Percentiles rank a stretch among this genome's conserved stretches.
Conservation (phyloP, 2,888 invertebrate species). For the Ophion ellenae region DNA sequence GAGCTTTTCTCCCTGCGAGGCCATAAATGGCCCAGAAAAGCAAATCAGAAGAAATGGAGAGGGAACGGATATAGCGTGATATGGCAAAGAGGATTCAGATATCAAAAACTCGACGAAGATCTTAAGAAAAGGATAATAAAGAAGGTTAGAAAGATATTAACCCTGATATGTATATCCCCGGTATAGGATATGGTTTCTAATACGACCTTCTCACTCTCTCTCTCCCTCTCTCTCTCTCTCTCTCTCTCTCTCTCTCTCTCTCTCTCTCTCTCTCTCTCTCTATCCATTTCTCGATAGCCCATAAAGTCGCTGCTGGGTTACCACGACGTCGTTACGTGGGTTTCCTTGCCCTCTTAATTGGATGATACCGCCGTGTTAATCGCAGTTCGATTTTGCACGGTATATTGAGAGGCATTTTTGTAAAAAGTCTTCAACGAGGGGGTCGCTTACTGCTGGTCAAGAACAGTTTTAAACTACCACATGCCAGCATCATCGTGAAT, state of each 20-base stretch:
- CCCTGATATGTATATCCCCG: background rate
- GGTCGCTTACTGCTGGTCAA: background rate
- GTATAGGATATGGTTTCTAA: background rate
- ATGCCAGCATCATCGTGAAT: background rate
- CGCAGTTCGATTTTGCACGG: conserved; percentile 2
- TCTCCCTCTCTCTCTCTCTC: conserved; percentile 1
- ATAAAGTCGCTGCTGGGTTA: conserved; percentile 27
- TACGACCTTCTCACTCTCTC: conserved; percentile 6
- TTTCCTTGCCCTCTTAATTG: conserved; percentile 42
- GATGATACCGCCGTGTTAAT: conserved; percentile 51
- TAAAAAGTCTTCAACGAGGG: background rate
- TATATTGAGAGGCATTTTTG: conserved; percentile 13
- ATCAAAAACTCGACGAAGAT: conserved; percentile 33
- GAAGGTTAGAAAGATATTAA: conserved; percentile 23
- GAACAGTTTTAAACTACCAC: background rate
- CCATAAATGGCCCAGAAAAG: conserved; percentile 34
- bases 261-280: background rate
- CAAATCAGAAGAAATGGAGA: conserved; percentile 19
- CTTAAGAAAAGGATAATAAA: conserved; percentile 16
- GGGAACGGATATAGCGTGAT: conserved; percentile 15
- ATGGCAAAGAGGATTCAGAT: conserved; percentile 26
- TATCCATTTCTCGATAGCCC: conserved; percentile 12
- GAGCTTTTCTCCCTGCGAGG: conserved; percentile 27
- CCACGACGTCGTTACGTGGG: conserved; percentile 28
- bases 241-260: conserved; percentile 4